These are phyloP conservation scores for Uloborus plumipes DNA, from an alignment of 2,888 invertebrate species.

Conservation along the genomic window DNA sequence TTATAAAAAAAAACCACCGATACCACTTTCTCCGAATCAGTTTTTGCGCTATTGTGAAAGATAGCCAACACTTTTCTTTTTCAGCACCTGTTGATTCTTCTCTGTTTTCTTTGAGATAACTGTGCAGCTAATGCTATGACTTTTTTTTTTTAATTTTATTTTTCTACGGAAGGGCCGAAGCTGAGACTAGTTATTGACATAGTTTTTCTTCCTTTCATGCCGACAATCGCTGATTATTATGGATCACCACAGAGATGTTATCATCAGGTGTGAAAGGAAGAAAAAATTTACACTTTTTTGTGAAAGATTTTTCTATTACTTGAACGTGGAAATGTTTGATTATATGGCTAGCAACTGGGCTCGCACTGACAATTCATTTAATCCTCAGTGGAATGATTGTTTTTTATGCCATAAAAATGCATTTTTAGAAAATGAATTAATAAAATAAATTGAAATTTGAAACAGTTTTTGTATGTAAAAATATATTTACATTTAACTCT, in stretches of 20 bases:
- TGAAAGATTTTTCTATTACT: too few relatives aligned
- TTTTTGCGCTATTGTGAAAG: constrained; percentile 37
- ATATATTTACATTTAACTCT: too few relatives aligned
- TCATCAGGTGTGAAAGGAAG: neutral
- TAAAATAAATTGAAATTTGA: too few relatives aligned
- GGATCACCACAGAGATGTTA: constrained; percentile 30
- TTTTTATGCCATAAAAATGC: too few relatives aligned
- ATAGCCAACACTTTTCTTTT: constrained; percentile 21
- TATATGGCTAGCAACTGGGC: too few relatives aligned
- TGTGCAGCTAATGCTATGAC: constrained; percentile 13
- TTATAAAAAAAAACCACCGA: constrained; percentile 1
- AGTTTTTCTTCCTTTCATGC: constrained; percentile 24
- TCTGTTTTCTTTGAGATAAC: constrained; percentile 17
- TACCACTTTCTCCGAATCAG: constrained; percentile 16
- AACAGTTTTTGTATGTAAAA: too few relatives aligned
- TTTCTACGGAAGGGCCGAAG: constrained; percentile 9
- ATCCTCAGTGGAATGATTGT: too few relatives aligned
- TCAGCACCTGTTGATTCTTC: constrained; percentile 45
- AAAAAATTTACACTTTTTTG: too few relatives aligned
- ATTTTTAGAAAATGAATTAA: too few relatives aligned
- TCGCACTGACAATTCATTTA: too few relatives aligned
- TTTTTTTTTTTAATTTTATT: constrained; percentile 47
- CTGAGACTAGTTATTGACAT: constrained; percentile 46
- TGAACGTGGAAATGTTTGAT: too few relatives aligned
- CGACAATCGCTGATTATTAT: constrained; percentile 54